Conservation (phyloP, 2,888 invertebrate species). For the Bhutanitis thaidina region DNA sequence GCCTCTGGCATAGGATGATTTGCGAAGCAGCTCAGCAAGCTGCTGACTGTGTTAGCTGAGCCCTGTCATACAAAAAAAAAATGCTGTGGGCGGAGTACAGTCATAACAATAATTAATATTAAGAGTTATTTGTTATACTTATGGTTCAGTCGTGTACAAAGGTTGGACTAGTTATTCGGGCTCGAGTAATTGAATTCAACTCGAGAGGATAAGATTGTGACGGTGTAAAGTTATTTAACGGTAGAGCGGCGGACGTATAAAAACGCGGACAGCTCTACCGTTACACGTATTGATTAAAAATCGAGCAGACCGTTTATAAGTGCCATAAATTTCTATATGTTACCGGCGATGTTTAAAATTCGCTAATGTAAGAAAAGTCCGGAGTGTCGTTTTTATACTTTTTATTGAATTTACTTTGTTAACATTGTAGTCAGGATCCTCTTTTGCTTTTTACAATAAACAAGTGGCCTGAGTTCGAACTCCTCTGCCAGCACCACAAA, state of each 20-base stretch:
- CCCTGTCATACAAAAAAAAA: too few species aligned
- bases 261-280: constrained; percentile 20
- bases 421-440: too few species aligned
- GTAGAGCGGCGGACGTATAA: constrained; percentile 15
- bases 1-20: too few species aligned
- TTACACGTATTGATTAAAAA: constrained; percentile 20
- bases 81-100: neutral
- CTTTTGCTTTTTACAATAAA: too few species aligned
- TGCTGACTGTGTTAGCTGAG: too few species aligned
- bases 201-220: constrained; percentile 3
- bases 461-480: too few species aligned
- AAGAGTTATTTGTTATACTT: too few species aligned
- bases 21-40: too few species aligned
- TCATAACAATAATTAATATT: too few species aligned
- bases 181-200: neutral
- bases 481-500: too few species aligned
- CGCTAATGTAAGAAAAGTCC: neutral
- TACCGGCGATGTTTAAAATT: neutral
- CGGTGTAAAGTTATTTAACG: constrained; percentile 13
- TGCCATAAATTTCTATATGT: constrained; percentile 11
- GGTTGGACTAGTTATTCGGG: constrained; percentile 1
- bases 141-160: constrained; percentile 2
- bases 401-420: too few species aligned
- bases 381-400: too few species aligned
- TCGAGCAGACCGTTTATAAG: constrained; percentile 11